phyloP scores from a whole-genome alignment of 2,113 vertebrate genomes.

The Maccullochella peelii region DNA sequence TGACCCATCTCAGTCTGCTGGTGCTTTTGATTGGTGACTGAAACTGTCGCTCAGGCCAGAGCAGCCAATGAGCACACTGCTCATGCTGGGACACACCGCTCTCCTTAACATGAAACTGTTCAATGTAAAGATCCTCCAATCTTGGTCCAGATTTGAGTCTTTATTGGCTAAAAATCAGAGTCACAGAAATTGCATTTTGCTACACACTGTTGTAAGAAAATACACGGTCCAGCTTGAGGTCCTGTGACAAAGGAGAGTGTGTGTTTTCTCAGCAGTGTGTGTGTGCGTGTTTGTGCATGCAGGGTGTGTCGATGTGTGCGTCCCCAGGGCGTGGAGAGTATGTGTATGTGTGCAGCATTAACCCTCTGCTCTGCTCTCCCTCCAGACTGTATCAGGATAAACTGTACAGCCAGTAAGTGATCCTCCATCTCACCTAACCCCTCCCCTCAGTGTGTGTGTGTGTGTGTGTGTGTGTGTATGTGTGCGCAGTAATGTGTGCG shows the following conservation, averaged over 20 bases:
- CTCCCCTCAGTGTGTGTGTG: constrained; percentile 69
- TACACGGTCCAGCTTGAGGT: constrained; percentile 20
- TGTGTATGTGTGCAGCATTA: constrained; percentile 98
- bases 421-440: constrained; percentile 90
- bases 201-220: constrained; percentile 41
- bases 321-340: constrained; percentile 98
- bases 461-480: constrained; percentile 20
- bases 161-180: background rate
- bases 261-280: constrained; percentile 67
- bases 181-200: constrained; percentile 18
- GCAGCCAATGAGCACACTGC: constrained; percentile 59
- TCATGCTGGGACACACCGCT: constrained; percentile 51
- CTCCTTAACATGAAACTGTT: constrained; percentile 33
- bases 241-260: constrained; percentile 48
- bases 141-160: background rate
- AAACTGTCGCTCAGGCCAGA: constrained; percentile 73
- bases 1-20: constrained; percentile 68
- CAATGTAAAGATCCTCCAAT: constrained; percentile 7
- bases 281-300: constrained; percentile 55
- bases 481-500: background rate
- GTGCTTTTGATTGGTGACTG: constrained; percentile 67
- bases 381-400: constrained; percentile 99
- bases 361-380: constrained; percentile 99
- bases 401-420: constrained; percentile 99
- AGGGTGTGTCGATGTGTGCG: constrained; percentile 93